These are phyloP conservation scores for Tokudaia tokunoshimensis DNA, from an alignment of 2,797 vertebrate species.

Conservation along the genomic window DNA sequence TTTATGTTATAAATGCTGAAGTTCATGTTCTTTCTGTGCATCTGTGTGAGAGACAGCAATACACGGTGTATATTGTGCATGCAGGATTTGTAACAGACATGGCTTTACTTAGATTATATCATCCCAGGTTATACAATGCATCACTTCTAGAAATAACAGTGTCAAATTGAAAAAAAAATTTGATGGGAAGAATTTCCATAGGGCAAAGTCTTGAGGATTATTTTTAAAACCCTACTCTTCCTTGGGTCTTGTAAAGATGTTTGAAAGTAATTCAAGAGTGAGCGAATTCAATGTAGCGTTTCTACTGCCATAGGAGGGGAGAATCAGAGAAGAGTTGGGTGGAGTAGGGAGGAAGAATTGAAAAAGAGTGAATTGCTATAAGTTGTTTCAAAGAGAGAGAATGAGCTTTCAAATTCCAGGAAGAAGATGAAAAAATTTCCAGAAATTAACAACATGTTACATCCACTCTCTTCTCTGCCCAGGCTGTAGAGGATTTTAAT, in stretches of 20 bases:
- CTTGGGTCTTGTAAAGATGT: neutral
- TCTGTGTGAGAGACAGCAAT: neutral
- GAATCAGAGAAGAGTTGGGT: neutral
- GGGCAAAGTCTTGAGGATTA: neutral
- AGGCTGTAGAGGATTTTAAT: neutral
- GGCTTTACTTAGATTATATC: neutral
- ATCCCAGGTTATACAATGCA: neutral
- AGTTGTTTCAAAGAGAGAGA: neutral
- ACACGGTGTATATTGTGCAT: neutral
- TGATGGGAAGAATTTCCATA: neutral
- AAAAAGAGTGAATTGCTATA: neutral
- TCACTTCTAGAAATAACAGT: neutral
- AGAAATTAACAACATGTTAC: neutral
- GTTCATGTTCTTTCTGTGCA: neutral
- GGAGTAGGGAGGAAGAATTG: too few relatives aligned
- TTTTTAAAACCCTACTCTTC: neutral
- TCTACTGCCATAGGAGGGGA: neutral
- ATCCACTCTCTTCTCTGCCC: neutral
- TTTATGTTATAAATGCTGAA: neutral
- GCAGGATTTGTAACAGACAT: neutral
- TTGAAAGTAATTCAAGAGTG: neutral
- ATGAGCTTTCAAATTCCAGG: slow-evolving; percentile 25
- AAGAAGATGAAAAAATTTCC: neutral
- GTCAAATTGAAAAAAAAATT: neutral
- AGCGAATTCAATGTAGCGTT: neutral